Evolutionary conservation across 2,888 invertebrate species (phyloP), one percentile per base, ranked within the genome.

Genomic region (Pachymerium ferrugineum): DNA sequence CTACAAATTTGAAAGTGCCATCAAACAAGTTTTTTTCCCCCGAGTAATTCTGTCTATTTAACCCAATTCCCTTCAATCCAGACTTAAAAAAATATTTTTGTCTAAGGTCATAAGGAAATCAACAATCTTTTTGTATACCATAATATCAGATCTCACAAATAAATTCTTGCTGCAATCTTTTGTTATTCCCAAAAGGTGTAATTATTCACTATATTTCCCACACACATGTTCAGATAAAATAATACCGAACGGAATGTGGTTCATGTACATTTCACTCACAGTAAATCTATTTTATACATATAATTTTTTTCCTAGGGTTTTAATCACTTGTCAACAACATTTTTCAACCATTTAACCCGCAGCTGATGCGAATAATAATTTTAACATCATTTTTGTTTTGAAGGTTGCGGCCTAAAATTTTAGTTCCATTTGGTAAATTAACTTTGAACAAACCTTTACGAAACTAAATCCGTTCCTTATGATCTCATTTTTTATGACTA

Each of bases 101-200:
- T 54, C 47, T 54, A 54, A 54, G 47, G 47, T 54, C 47, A 54
- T 54, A n/a, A 54, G 47, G 47, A 54, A 54, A 54, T 54, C 47
- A 54, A 54, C 47, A 54, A 54, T 54, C 47, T 54, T 54, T 54
- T 54, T 54, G 47, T 54, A 54, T 6, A 54, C 22, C 47, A 54
- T 4, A n/a, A n/a, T n/a, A 54, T 54, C 47, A 22, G 47, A 54
- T 54, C 19, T 54, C 47, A n/a, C 19, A 54, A n/a, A 54, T 19
- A 54, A 54, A 19, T 54, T 54, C 19, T 19, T 8, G 16, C 8
- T 38, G 38, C 38, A 38, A 12, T 38, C 38, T 54, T 19, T 54
- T 54, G 47, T 54, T 54, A 22, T 54, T 16, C 47, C 19, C 19
- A 5, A 5, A 54, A n/a, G n/a, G n/a, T 1, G 0, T 54, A 54